phyloP scores from a whole-genome alignment of 2,888 invertebrate genomes.

The Volucella zonaria region DNA sequence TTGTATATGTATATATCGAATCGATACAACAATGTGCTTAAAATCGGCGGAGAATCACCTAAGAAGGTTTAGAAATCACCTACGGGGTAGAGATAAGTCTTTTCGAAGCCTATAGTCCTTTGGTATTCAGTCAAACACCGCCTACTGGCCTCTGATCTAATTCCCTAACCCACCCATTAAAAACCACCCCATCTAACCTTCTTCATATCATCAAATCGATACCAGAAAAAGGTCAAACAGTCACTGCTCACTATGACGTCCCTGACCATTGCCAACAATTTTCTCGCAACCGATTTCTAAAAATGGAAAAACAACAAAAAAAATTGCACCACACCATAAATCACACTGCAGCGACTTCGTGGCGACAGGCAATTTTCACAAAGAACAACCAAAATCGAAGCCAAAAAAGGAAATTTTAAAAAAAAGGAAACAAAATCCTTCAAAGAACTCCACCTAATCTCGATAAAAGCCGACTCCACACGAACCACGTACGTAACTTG shows the following conservation, averaged over 20 bases:
- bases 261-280: conserved; percentile 39
- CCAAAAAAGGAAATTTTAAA: not conserved
- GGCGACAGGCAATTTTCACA: conserved; percentile 35
- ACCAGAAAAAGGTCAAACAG: conserved; percentile 7
- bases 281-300: conserved; percentile 4
- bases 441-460: conserved; percentile 18
- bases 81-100: too few relatives aligned
- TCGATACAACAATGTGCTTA: too few relatives aligned
- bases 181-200: not conserved
- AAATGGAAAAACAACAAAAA: conserved; percentile 13
- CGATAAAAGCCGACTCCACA: conserved; percentile 43
- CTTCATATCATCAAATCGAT: conserved; percentile 1
- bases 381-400: not conserved
- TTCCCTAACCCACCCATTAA: not conserved
- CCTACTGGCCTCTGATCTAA: too few relatives aligned
- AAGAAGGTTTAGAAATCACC: too few relatives aligned
- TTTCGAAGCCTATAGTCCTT: too few relatives aligned
- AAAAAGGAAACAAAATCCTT: not conserved
- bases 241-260: conserved; percentile 19
- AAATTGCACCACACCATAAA: not conserved
- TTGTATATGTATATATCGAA: too few relatives aligned
- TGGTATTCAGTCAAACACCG: too few relatives aligned
- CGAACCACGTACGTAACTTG: conserved; percentile 33
- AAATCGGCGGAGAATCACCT: too few relatives aligned
- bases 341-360: conserved; percentile 28